These are phyloP conservation scores for Schlechtendalia chinensis DNA, from an alignment of 1,140 invertebrate species.

Conservation along the genomic window DNA sequence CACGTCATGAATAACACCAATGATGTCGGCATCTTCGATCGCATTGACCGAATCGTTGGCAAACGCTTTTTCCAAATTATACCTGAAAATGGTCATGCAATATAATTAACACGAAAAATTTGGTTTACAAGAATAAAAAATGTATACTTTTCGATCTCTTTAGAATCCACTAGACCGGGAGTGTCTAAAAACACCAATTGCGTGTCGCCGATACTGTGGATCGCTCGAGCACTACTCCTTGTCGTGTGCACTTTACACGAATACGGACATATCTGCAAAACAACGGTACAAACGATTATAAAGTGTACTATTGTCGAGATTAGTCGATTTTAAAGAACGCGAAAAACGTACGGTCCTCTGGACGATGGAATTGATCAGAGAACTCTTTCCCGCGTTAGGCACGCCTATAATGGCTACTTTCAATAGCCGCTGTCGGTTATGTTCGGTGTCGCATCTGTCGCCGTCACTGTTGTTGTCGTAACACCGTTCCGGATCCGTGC, in stretches of 20 bases:
- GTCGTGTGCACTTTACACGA: constrained; percentile 92
- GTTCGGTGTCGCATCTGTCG: background rate
- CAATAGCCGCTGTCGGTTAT: constrained; percentile 60
- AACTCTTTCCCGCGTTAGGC: constrained; percentile 93
- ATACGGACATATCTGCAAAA: constrained; percentile 74
- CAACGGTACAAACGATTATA: too few relatives aligned
- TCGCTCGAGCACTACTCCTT: constrained; percentile 67
- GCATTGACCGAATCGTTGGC: constrained; percentile 65
- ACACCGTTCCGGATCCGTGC: background rate
- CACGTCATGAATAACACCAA: constrained; percentile 83
- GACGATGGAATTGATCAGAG: constrained; percentile 82
- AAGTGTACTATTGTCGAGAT: background rate
- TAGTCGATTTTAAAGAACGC: constrained; percentile 34
- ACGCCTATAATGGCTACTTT: constrained; percentile 84
- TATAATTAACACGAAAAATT: constrained; percentile 47
- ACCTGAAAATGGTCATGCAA: constrained; percentile 58
- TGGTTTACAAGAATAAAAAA: background rate
- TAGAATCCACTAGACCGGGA: constrained; percentile 70
- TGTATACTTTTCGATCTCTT: constrained; percentile 52
- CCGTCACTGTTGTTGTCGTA: too few relatives aligned
- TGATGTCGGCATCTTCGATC: constrained; percentile 72
- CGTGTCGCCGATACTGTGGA: constrained; percentile 70
- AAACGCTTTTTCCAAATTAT: constrained; percentile 68
- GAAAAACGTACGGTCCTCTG: constrained; percentile 67
- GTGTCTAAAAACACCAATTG: constrained; percentile 89